Percentiles rank a stretch among this genome's conserved stretches.
Conservation (phyloP, 2,888 invertebrate genomes). For the Melanchra persicariae region DNA sequence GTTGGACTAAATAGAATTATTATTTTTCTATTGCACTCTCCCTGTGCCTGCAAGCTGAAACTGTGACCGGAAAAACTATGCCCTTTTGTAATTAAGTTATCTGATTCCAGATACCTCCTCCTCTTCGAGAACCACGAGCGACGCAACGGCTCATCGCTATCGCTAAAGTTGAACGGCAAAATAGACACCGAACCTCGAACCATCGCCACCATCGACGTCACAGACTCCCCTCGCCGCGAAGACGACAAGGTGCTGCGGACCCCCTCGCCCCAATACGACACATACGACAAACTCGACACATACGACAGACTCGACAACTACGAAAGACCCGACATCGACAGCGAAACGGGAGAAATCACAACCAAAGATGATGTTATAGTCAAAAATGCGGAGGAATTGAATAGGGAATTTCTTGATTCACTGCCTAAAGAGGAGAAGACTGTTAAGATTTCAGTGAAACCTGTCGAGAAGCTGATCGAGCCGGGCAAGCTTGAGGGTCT, state of each 20-base stretch:
- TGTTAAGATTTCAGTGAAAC: constrained; percentile 80
- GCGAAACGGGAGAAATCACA: constrained; percentile 72
- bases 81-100: too few relatives aligned
- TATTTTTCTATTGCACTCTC: too few relatives aligned
- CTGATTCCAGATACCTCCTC: constrained; percentile 90
- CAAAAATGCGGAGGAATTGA: constrained; percentile 84
- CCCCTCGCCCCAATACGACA: constrained; percentile 56
- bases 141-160: constrained; percentile 73
- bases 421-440: constrained; percentile 78
- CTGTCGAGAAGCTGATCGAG: constrained; percentile 80
- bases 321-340: constrained; percentile 60
- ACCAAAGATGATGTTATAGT: constrained; percentile 76
- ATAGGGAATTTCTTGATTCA: constrained; percentile 86
- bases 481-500: constrained; percentile 70
- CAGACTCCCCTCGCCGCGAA: constrained; percentile 82
- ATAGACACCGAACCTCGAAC: constrained; percentile 68
- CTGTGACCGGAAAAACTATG: too few relatives aligned
- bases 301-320: constrained; percentile 22
- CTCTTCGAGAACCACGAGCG: constrained; percentile 92
- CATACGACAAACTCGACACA: constrained; percentile 14
- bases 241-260: constrained; percentile 70
- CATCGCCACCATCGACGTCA: constrained; percentile 85
- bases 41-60: too few relatives aligned
- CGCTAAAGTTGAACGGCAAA: constrained; percentile 77
- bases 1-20: too few relatives aligned